phyloP scores from a whole-genome alignment of 2,113 vertebrate species.

The Otis tarda region DNA sequence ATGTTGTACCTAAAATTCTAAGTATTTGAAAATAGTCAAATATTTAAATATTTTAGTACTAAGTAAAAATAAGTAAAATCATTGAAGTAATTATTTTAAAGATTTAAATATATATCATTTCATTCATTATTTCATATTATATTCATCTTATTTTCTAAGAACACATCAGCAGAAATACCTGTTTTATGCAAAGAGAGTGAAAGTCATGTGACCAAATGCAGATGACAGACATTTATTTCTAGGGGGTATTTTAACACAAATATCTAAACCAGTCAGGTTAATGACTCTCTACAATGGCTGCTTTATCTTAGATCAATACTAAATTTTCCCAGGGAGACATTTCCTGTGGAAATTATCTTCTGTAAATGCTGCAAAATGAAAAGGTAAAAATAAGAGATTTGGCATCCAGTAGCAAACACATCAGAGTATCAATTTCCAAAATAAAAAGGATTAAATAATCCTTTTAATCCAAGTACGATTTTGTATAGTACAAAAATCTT shows the following conservation, averaged over 20 bases:
- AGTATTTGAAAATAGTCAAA: background rate
- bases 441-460: background rate
- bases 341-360: background rate
- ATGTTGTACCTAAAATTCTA: background rate
- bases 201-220: background rate
- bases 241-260: background rate
- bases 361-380: background rate
- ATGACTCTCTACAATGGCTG: background rate
- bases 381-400: background rate
- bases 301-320: background rate
- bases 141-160: background rate
- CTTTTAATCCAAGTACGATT: background rate
- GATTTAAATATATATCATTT: background rate
- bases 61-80: background rate
- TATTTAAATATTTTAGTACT: background rate
- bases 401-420: background rate
- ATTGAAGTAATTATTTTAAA: background rate
- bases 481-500: background rate
- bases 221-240: background rate
- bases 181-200: background rate
- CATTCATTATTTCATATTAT: no score
- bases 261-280: background rate
- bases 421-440: background rate
- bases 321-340: background rate
- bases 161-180: background rate